A percentile compares a stretch with the other conserved stretches of the same genome.
phyloP scores from a whole-genome alignment of 2,113 vertebrate species.

The Polypterus senegalus region DNA sequence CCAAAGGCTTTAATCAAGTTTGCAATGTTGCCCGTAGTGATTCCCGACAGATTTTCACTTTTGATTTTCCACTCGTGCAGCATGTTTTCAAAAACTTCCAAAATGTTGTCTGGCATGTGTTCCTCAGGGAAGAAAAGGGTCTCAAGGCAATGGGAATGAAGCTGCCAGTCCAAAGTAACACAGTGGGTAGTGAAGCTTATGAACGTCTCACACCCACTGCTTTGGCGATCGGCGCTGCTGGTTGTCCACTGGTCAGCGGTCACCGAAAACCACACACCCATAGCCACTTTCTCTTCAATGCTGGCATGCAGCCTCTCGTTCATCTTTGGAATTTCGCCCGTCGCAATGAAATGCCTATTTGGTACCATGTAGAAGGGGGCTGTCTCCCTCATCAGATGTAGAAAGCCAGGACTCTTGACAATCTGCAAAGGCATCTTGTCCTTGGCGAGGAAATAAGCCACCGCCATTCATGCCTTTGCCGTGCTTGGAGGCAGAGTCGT shows the following conservation, averaged over 20 bases:
- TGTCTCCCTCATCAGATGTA: constrained; percentile 10
- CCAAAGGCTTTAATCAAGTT: too few species aligned
- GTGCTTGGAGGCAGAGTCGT: too few species aligned
- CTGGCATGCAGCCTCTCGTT: background rate
- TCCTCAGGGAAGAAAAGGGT: constrained; percentile 13
- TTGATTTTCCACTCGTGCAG: constrained; percentile 5
- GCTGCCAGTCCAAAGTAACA: constrained; percentile 13
- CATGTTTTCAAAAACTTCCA: constrained; percentile 9
- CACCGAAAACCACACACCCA: constrained; percentile 7
- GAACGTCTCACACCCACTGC: constrained; percentile 8
- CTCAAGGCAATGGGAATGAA: constrained; percentile 8
- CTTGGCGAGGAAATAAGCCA: too few species aligned
- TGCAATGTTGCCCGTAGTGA: background rate
- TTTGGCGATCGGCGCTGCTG: too few species aligned
- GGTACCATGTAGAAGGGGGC: constrained; percentile 10
- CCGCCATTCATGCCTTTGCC: too few species aligned
- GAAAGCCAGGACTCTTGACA: constrained; percentile 12
- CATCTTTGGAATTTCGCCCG: constrained; percentile 4
- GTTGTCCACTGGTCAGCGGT: constrained; percentile 14
- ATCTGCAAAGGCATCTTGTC: constrained; percentile 14
- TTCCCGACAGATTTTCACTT: background rate
- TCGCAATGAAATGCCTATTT: constrained; percentile 7
- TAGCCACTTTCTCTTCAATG: constrained; percentile 7
- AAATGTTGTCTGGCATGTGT: constrained; percentile 8
- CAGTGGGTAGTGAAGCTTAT: constrained; percentile 11